Conservation (phyloP, 2,797 vertebrate genomes). For the Esox masquinongy region DNA sequence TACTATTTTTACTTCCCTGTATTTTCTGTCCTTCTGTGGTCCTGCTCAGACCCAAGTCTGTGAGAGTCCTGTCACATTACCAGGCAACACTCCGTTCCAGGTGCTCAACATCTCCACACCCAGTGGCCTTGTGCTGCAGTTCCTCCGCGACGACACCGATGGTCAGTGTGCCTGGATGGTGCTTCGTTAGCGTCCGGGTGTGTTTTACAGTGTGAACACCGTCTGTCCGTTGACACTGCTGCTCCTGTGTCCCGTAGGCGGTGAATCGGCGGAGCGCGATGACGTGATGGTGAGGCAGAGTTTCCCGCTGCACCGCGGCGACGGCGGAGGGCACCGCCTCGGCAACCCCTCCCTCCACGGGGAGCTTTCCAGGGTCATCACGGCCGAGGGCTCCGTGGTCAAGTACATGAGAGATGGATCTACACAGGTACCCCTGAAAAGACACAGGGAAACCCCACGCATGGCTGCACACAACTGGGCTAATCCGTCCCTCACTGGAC, state of each 20-base stretch:
- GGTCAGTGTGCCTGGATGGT: constrained; percentile 65
- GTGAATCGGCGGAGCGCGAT: constrained; percentile 34
- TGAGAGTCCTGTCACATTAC: constrained; percentile 18
- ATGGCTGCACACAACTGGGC: background rate
- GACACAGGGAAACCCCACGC: background rate
- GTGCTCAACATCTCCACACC: constrained; percentile 81
- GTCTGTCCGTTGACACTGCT: too few species aligned
- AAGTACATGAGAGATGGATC: constrained; percentile 84
- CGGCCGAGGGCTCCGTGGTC: constrained; percentile 83
- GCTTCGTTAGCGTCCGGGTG: too few species aligned
- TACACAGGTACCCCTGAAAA: constrained; percentile 74
- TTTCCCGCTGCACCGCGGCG: constrained; percentile 69
- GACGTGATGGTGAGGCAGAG: constrained; percentile 82
- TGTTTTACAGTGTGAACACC: too few species aligned
- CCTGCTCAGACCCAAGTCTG: constrained; percentile 12
- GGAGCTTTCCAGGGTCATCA: constrained; percentile 84
- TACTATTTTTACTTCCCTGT: background rate
- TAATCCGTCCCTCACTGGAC: too few species aligned
- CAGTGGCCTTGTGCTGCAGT: constrained; percentile 82
- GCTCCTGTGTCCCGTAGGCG: constrained; percentile 31
- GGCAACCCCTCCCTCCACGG: constrained; percentile 42
- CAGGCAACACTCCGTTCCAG: constrained; percentile 59
- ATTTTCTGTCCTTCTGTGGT: background rate
- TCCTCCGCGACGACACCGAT: constrained; percentile 66
- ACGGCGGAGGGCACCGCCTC: constrained; percentile 25